phyloP scores from a whole-genome alignment of 2,888 invertebrate genomes.

The Penaeus monodon region DNA sequence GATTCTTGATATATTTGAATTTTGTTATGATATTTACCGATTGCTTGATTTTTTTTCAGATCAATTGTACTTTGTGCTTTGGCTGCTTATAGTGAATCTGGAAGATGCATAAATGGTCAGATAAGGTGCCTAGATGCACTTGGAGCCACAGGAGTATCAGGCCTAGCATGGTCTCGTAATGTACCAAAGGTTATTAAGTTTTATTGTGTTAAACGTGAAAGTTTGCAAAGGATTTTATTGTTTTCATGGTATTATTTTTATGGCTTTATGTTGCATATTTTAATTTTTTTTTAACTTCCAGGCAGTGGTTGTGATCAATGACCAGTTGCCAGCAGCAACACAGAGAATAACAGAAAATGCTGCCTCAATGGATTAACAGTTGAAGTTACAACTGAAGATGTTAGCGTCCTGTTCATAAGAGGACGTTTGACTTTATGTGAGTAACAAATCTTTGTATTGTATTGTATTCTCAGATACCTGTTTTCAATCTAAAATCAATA shows the following conservation, averaged over 20 bases:
- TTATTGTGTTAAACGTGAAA: not conserved
- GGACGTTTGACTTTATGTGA: slow-evolving; percentile 68
- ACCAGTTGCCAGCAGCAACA: slow-evolving; percentile 60
- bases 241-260: not conserved
- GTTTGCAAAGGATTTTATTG: not conserved
- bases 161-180: slow-evolving; percentile 46
- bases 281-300: slow-evolving; percentile 4
- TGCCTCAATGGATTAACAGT: slow-evolving; percentile 63
- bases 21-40: not conserved
- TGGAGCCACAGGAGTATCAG: slow-evolving; percentile 51
- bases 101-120: slow-evolving; percentile 30
- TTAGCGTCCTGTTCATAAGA: slow-evolving; percentile 67
- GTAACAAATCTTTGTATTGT: slow-evolving; percentile 46
- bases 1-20: too few relatives aligned
- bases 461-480: not conserved
- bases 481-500: too few relatives aligned
- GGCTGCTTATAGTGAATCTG: slow-evolving; percentile 46
- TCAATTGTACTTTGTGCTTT: slow-evolving; percentile 52
- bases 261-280: not conserved
- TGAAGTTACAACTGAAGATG: slow-evolving; percentile 66
- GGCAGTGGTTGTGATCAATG: slow-evolving; percentile 66
- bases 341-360: slow-evolving; percentile 65
- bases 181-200: slow-evolving; percentile 37
- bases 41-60: slow-evolving; percentile 28
- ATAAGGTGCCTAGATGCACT: slow-evolving; percentile 57